Conservation (phyloP, 2,888 invertebrate species). For the Tenthredo notha region DNA sequence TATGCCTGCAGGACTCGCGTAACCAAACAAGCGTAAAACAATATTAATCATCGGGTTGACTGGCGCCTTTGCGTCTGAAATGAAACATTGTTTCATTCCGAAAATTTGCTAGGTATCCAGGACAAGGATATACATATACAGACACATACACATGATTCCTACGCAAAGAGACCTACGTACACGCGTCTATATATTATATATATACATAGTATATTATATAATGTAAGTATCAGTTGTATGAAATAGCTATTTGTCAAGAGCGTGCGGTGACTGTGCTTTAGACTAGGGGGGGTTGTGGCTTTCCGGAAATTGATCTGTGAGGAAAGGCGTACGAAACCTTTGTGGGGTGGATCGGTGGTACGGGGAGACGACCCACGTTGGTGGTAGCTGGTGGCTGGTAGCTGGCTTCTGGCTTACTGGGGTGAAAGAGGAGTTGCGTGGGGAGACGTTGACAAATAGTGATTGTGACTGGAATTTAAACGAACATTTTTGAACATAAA, state of each 20-base stretch:
- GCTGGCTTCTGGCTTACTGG: constrained; percentile 24
- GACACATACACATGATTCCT: neutral
- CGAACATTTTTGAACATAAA: constrained; percentile 43
- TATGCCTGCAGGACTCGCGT: neutral
- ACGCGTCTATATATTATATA: neutral
- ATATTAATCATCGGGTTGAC: constrained; percentile 27
- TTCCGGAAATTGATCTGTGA: constrained; percentile 46
- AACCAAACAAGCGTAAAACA: constrained; percentile 23
- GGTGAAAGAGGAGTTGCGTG: constrained; percentile 30
- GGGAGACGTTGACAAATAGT: constrained; percentile 50
- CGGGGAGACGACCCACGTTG: neutral
- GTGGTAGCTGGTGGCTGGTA: constrained; percentile 20
- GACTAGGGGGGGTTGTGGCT: constrained; percentile 21
- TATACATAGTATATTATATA: neutral
- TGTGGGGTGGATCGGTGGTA: neutral
- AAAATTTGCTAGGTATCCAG: neutral
- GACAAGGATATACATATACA: neutral
- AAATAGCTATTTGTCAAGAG: constrained; percentile 48
- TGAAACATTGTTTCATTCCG: neutral
- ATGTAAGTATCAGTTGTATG: constrained; percentile 32
- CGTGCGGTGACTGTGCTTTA: constrained; percentile 35
- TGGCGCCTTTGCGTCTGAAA: constrained; percentile 1
- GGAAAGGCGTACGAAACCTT: constrained; percentile 30
- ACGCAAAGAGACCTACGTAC: neutral
- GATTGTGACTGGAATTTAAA: constrained; percentile 47